Base-by-base conservation (phyloP, 2,888 invertebrate species). In the Campoplex capitator region DNA sequence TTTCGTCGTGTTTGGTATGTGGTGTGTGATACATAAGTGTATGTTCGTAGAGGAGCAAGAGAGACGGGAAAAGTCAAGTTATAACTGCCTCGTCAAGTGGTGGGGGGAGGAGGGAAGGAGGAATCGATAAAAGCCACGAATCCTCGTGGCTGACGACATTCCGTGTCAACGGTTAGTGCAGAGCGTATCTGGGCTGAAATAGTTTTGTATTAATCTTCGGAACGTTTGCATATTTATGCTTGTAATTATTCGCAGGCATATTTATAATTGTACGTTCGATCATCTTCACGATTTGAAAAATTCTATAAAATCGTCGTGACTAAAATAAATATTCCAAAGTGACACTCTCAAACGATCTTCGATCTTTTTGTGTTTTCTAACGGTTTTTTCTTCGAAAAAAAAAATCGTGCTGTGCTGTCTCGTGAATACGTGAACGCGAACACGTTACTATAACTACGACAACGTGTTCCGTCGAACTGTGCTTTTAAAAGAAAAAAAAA, bases 71-170 rank as follows among this genome's bases (percentile, higher is more conserved):
- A 82, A 65, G 58, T 56, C 42, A 56, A 67, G 67, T 68, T n/a
- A 42, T 56, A 54, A 73, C 18, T 28, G 16, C 56, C 45, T 45
- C 45, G 42, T 3, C 6, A 16, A 1, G 67, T 38, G 70, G 88
- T 77, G 86, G 88, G 84, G 74, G 38, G 6, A 38, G 38, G 38
- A 38, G 38, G 38, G 6, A 38, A 4, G 4, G 45, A 11, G 35
- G 76, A 74, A 74, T 86, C 88, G 54, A 88, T 88, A 88, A 85
- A 87, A 88, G 74, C 78, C 82, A 65, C 75, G 78, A 45, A 76
- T 56, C 71, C 18, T 71, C 42, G 75, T 18, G 13, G 56, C 88
- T 79, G 86, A 86, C 86, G 88, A 86, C 88, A 88, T 83, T 88
- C 84, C 75, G 62, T 78, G 56, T 28, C 7, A 82, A 71, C 78